Evolutionary conservation across 1,140 invertebrate species (phyloP), one percentile per base, ranked within the genome.

Genomic region (Choristoneura fumiferana): DNA sequence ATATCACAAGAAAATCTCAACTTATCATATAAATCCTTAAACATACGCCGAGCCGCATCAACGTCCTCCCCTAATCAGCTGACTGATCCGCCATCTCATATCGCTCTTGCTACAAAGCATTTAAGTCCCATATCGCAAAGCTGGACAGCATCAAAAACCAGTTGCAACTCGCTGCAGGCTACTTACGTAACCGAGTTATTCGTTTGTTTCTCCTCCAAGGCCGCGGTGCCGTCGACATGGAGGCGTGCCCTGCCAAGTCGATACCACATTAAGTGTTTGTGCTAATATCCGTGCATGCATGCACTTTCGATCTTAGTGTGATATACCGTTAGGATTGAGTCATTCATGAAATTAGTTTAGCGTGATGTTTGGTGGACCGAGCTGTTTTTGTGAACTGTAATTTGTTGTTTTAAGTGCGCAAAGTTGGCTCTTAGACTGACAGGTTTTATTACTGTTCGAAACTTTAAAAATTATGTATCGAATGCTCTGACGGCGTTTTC

Each of bases 251-350:
- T 68, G 59, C 66, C 76, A 78, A 78, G 73, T 77, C 79, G 79
- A 81, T 81, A 81, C 75, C 69, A 82, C 67, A 73, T 71, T 77
- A 81, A 82, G 75, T 81, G 83, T 79, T 73, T 76, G 73, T 67
- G 65, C 79, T 78, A 82, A 81, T 81, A 71, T 78, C 59, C 73
- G 65, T 78, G 78, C 76, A 81, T 54, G 63, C 62, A 83, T 87
- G 81, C 80, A 87, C 81, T 87, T 82, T 87, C 84, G 68, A 76
- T 87, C 76, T 87, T 76, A 62, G 72, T 75, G 22, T 6, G 22
- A 6, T 29, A 6, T 29, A 29, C 22, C 22, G 6, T 6, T 40
- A 60, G 22, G n/a, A n/a, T n/a, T 29, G 22, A 29, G 2, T 29
- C 22, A 29, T 73, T 74, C 73, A 75, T 82, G 22, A 29, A 3